Base-by-base conservation (phyloP, 2,113 vertebrate genomes). In the Australoheros scitulus region DNA sequence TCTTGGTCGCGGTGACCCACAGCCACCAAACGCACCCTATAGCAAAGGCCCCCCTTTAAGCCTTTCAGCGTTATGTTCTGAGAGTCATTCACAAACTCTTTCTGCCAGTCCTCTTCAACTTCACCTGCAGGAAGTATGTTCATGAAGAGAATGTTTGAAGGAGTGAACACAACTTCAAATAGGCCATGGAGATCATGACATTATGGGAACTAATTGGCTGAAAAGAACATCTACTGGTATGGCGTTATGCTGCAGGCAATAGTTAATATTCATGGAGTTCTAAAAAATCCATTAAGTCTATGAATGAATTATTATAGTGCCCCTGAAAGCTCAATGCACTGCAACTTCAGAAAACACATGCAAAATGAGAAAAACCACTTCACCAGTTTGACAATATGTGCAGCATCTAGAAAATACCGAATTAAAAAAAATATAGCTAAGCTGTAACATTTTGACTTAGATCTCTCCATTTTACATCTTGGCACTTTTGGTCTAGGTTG, bases 71-170 rank as follows among this genome's bases (percentile, higher is more conserved):
- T 92, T 96, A 97, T 93, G 95, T 94, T 96, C 94, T 95, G 94
- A 96, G 97, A 97, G 96, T 96, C 96, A 96, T 98, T 99, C 95
- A 97, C 95, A 93, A 92, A 95, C 96, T 98, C 97, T 96, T 94
- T 97, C 94, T 96, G 96, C 97, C 97, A 97, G 90, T 97, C 96
- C 96, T 97, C 97, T 96, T 97, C 97, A 92, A 96, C 97, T 97
- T 91, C 90, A 93, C 91, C 94, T 94, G 94, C 89, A 86, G 91
- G 81, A 82, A 96, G 96, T 96, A 95, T 95, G 95, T 95, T 97
- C 92, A 94, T 89, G 95, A 34, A 92, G 77, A 94, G 77, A 94
- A 82, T 63, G 83, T 80, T 88, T 91, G 74, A 91, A 68, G 79
- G 82, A 61, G 74, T 10, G 72, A 32, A 68, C 75, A 84, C 61